Percentiles rank a stretch among this genome's conserved stretches.
Conservation (phyloP, 2,888 invertebrate species). For the Stramonita haemastoma region DNA sequence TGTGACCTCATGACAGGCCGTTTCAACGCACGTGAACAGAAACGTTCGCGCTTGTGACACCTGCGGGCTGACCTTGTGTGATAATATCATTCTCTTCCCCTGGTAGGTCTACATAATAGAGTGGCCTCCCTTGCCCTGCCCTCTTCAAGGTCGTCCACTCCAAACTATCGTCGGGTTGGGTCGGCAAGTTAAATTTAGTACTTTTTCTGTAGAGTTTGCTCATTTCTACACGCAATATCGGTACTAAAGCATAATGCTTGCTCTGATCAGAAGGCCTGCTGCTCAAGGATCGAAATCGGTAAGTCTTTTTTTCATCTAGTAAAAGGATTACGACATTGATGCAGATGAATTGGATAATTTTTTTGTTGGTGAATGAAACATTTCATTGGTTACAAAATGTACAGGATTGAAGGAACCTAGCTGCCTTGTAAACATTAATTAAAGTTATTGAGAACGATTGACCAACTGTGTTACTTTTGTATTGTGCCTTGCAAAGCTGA, state of each 20-base stretch:
- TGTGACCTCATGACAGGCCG: no score
- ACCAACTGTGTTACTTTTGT: background rate
- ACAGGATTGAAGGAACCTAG: no score
- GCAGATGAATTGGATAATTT: no score
- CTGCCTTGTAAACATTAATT: no score
- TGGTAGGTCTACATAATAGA: background rate
- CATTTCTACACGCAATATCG: background rate
- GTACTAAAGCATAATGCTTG: background rate
- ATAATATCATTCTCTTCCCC: background rate
- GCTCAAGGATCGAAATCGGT: slow-evolving; percentile 15
- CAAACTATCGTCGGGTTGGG: no score
- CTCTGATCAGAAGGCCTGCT: slow-evolving; percentile 18
- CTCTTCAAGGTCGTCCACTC: slow-evolving; percentile 11
- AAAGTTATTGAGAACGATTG: no score
- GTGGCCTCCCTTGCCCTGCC: background rate
- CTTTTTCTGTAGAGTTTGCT: no score
- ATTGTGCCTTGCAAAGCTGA: background rate
- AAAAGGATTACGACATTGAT: no score
- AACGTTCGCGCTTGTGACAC: no score
- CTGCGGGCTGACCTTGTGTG: background rate
- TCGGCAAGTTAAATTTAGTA: no score
- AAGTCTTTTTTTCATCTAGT: background rate
- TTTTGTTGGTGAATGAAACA: no score
- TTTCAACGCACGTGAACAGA: no score
- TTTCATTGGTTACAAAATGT: background rate